Percentiles rank a stretch among this genome's conserved stretches.
Evolutionary conservation across 2,113 vertebrate species (phyloP).

Genomic region (Pluvialis apricaria): DNA sequence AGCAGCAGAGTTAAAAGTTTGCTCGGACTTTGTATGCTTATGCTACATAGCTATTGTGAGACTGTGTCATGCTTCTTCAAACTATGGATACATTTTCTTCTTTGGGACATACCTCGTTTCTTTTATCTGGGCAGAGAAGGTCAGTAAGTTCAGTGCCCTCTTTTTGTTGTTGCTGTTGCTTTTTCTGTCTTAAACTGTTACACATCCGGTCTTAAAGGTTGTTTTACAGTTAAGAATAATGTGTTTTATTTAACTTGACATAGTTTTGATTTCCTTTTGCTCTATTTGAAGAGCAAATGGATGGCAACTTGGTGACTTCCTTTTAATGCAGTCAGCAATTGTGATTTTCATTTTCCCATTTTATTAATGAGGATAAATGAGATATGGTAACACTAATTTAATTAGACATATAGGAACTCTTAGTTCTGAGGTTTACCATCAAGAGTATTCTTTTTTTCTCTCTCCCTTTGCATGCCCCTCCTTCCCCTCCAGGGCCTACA

Average conservation of each 20-base stretch:
- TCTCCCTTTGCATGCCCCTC: background rate
- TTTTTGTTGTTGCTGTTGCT: background rate
- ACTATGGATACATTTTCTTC: background rate
- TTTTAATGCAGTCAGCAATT: background rate
- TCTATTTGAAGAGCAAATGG: background rate
- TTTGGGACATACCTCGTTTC: background rate
- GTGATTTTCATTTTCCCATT: background rate
- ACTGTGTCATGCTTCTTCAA: accelerated
- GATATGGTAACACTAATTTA: background rate
- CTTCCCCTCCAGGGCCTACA: background rate
- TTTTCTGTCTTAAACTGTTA: background rate
- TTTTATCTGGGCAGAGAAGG: background rate
- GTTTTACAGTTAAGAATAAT: background rate
- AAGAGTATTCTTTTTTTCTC: background rate
- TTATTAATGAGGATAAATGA: background rate
- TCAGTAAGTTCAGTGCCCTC: background rate
- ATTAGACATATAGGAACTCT: background rate
- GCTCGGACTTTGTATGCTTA: background rate
- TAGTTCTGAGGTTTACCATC: background rate
- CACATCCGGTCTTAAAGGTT: background rate
- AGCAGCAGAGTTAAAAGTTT: background rate
- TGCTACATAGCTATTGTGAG: accelerated
- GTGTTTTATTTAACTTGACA: background rate
- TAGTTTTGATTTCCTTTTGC: background rate
- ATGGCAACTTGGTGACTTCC: background rate